A percentile compares a stretch with the other conserved stretches of the same genome.
These are phyloP conservation scores for Thereva nobilitata DNA, from an alignment of 2,888 invertebrate species.

Conservation along the genomic window DNA sequence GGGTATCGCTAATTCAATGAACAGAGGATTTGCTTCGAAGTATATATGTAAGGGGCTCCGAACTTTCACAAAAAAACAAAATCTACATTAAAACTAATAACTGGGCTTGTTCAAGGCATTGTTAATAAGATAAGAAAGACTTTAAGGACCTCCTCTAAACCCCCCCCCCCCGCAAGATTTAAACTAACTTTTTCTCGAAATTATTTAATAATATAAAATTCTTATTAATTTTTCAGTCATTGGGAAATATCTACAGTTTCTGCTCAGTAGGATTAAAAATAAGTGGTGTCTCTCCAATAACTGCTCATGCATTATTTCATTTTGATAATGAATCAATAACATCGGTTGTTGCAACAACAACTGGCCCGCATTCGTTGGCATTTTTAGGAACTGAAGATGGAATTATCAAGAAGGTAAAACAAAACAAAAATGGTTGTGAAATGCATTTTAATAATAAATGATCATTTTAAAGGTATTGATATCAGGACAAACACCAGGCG, in stretches of 20 bases:
- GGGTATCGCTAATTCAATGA: no score
- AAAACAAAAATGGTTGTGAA: not conserved
- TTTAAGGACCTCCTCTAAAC: no score
- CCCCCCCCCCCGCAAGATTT: no score
- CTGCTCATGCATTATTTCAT: conserved; percentile 73
- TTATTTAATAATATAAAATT: conserved; percentile 14
- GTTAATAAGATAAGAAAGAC: no score
- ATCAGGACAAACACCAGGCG: conserved; percentile 72
- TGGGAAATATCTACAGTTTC: conserved; percentile 89
- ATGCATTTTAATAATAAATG: not conserved
- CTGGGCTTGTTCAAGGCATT: no score
- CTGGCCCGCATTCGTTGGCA: conserved; percentile 89
- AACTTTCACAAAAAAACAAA: no score
- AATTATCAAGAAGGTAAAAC: conserved; percentile 75
- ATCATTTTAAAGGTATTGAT: conserved; percentile 59
- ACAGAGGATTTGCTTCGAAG: no score
- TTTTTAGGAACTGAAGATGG: conserved; percentile 91
- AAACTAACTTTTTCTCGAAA: no score
- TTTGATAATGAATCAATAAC: conserved; percentile 82
- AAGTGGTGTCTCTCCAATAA: conserved; percentile 84
- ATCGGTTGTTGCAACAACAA: conserved; percentile 83
- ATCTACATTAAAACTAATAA: no score
- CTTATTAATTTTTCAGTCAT: conserved; percentile 60
- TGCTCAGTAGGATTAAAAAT: conserved; percentile 92
- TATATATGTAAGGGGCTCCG: no score